Evolutionary conservation across 2,888 invertebrate genomes (phyloP).

Genomic region (Eledone cirrhosa): DNA sequence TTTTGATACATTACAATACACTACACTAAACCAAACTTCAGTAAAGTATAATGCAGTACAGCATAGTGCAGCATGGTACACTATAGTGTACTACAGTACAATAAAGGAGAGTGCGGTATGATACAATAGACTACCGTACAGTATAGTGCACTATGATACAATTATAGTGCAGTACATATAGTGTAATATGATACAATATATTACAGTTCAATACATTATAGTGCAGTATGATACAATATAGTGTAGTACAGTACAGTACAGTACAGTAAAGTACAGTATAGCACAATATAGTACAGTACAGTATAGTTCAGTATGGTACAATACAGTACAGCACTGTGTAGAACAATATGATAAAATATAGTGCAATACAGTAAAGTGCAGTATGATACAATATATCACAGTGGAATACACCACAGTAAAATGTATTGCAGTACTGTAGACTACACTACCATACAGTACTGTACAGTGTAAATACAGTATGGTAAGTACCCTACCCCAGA

Average conservation of each 20-base stretch:
- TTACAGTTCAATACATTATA: no score
- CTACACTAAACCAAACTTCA: background rate
- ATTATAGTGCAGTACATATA: conserved; percentile 30
- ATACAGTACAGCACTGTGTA: conserved; percentile 32
- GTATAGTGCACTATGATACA: conserved; percentile 32
- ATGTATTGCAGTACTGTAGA: conserved; percentile 10
- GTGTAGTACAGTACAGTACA: no score
- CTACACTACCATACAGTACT: conserved; percentile 34
- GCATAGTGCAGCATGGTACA: conserved; percentile 32
- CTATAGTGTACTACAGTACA: conserved; percentile 35
- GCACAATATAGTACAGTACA: background rate
- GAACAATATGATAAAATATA: conserved; percentile 35
- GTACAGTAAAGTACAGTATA: no score
- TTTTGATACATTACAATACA: background rate
- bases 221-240: no score
- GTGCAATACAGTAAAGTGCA: conserved; percentile 34
- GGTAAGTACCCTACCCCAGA: conserved; percentile 34
- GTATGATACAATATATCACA: conserved; percentile 34
- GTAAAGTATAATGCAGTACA: conserved; percentile 35
- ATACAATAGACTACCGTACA: conserved; percentile 33
- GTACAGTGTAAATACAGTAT: conserved; percentile 34
- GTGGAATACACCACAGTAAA: conserved; percentile 30
- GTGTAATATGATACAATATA: conserved; percentile 32
- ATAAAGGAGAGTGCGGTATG: conserved; percentile 35
- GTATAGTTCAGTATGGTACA: conserved; percentile 27